phyloP scores from a whole-genome alignment of 2,797 vertebrate genomes.

The Brachyrhaphis roseni region DNA sequence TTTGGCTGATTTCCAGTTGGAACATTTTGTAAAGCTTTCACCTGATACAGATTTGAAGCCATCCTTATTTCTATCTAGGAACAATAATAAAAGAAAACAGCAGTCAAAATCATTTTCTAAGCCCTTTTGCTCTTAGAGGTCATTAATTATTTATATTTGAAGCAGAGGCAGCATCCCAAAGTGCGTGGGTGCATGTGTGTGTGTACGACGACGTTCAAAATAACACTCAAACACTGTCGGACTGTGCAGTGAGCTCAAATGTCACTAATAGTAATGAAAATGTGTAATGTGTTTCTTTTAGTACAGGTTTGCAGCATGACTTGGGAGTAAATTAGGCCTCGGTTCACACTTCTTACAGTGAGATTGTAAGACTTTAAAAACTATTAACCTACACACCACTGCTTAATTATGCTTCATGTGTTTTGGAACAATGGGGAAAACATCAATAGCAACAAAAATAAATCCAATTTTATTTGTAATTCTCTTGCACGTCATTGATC shows the following conservation, averaged over 20 bases:
- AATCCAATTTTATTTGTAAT: not conserved
- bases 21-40: not conserved
- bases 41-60: not conserved
- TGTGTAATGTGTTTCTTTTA: not conserved
- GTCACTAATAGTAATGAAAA: not conserved
- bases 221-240: not conserved
- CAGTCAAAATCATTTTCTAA: not conserved
- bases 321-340: not conserved
- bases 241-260: not conserved
- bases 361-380: not conserved
- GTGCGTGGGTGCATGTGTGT: not conserved
- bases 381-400: not conserved
- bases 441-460: not conserved
- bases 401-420: not conserved
- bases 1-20: not conserved
- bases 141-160: not conserved
- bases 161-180: not conserved
- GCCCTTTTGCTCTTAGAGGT: not conserved
- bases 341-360: not conserved
- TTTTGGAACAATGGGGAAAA: not conserved
- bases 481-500: not conserved
- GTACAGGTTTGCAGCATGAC: not conserved
- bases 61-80: not conserved
- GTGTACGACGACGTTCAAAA: no score
- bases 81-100: not conserved